A percentile compares a stretch with the other conserved stretches of the same genome.
phyloP scores from a whole-genome alignment of 2,888 invertebrate genomes.

The Herminia tarsipennalis region DNA sequence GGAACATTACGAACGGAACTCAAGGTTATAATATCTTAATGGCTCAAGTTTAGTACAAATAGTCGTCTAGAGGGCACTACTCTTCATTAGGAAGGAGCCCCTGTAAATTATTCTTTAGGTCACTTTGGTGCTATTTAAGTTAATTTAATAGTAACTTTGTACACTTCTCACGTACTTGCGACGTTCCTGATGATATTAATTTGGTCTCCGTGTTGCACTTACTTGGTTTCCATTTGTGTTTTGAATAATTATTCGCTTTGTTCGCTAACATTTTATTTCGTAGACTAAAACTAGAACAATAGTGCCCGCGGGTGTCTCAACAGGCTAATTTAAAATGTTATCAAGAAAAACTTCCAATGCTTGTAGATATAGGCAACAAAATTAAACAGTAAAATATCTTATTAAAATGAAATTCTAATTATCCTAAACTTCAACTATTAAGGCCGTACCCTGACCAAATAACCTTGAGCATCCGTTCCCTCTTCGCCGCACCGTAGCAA shows the following conservation, averaged over 20 bases:
- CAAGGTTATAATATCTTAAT: constrained; percentile 81
- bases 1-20: constrained; percentile 52
- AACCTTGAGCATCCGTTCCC: too few species aligned
- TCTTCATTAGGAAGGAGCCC: constrained; percentile 79
- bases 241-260: constrained; percentile 4
- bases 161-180: constrained; percentile 68
- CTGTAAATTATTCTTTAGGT: constrained; percentile 82
- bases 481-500: too few species aligned
- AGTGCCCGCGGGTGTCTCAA: neutral
- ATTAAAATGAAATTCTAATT: too few species aligned
- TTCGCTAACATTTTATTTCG: neutral
- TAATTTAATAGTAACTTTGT: constrained; percentile 80
- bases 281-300: neutral
- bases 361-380: too few species aligned
- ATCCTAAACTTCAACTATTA: too few species aligned
- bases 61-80: constrained; percentile 75
- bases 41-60: constrained; percentile 76
- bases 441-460: too few species aligned
- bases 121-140: constrained; percentile 81
- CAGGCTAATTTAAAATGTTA: too few species aligned
- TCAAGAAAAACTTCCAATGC: too few species aligned
- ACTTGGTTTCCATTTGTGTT: constrained; percentile 31
- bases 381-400: too few species aligned
- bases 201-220: constrained; percentile 40
- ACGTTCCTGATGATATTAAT: constrained; percentile 51